Evolutionary conservation across 2,797 vertebrate species (phyloP).

Genomic region (Fringilla coelebs): DNA sequence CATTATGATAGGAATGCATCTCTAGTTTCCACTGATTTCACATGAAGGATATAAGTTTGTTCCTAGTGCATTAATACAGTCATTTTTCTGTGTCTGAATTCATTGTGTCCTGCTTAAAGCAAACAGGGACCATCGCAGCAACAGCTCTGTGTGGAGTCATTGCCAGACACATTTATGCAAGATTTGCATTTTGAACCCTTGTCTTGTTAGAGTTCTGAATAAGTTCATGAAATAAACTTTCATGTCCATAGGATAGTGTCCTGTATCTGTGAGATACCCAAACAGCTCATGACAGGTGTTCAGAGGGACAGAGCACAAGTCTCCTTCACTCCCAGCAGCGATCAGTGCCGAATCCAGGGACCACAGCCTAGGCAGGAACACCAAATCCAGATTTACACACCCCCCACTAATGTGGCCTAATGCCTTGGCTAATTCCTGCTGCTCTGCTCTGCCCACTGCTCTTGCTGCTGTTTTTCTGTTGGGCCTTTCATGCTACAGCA

Average conservation of each 20-base stretch:
- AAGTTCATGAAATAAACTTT: background rate
- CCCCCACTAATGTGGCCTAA: accelerated
- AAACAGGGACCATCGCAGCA: background rate
- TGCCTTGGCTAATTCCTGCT: background rate
- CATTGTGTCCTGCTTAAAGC: background rate
- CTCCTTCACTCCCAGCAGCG: background rate
- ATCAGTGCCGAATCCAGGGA: background rate
- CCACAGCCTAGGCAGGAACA: background rate
- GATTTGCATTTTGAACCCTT: background rate
- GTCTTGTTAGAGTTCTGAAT: background rate
- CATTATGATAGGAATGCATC: background rate
- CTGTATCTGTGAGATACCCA: background rate
- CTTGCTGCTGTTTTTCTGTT: background rate
- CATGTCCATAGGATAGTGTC: accelerated
- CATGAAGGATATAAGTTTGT: background rate
- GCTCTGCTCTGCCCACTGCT: background rate
- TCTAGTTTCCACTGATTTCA: background rate
- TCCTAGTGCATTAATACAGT: background rate
- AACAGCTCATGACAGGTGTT: accelerated
- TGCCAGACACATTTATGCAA: accelerated
- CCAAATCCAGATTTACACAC: background rate
- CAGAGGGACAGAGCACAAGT: background rate
- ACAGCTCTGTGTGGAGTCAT: accelerated
- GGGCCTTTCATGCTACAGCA: background rate
- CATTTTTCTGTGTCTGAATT: background rate